A percentile compares a stretch with the other conserved stretches of the same genome.
These are phyloP conservation scores for Chaetogeoica ovagalla DNA, from an alignment of 2,888 invertebrate species.

Conservation along the genomic window DNA sequence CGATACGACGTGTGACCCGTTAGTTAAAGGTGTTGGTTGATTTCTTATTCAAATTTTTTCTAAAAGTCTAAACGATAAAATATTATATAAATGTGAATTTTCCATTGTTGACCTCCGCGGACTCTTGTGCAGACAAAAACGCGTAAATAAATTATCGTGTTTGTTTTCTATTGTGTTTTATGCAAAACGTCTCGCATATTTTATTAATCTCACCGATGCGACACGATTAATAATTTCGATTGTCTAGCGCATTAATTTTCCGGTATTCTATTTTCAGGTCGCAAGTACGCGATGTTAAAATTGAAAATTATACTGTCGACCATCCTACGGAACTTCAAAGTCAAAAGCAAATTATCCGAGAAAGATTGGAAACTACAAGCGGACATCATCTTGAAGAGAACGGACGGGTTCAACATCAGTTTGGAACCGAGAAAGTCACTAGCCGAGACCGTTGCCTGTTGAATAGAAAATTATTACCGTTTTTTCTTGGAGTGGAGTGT, in stretches of 20 bases:
- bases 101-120: constrained; percentile 27
- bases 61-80: background rate
- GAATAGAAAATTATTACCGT: constrained; percentile 11
- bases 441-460: constrained; percentile 25
- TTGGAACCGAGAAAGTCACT: constrained; percentile 68
- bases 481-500: constrained; percentile 43
- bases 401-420: constrained; percentile 75
- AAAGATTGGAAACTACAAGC: constrained; percentile 73
- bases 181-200: constrained; percentile 26
- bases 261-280: constrained; percentile 63
- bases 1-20: too few species aligned
- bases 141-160: constrained; percentile 18
- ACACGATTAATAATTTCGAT: constrained; percentile 1
- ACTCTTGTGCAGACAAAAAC: background rate
- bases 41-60: constrained; percentile 28
- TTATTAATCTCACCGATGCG: background rate
- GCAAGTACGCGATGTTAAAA: constrained; percentile 80
- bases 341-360: constrained; percentile 70
- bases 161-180: constrained; percentile 36
- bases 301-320: constrained; percentile 77
- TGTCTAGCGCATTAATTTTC: constrained; percentile 34
- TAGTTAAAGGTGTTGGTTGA: background rate
- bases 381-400: constrained; percentile 76
- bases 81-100: background rate
- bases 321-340: constrained; percentile 72